phyloP scores from a whole-genome alignment of 2,888 invertebrate genomes.

The Rosalia funebris region DNA sequence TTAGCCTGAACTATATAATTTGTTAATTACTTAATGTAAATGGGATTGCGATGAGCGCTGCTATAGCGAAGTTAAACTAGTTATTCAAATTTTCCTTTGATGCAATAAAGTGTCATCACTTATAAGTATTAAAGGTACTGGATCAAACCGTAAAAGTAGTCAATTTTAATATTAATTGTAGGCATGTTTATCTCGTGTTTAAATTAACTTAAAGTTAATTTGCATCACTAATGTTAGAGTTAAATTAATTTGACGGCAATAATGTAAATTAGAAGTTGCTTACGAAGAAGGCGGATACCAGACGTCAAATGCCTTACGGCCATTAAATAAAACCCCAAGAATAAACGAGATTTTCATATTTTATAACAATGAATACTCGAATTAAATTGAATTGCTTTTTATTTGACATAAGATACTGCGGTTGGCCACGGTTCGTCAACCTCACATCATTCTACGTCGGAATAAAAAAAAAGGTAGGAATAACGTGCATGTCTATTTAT shows the following conservation, averaged over 20 bases:
- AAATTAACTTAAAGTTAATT: slow-evolving; percentile 55
- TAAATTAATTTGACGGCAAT: slow-evolving; percentile 57
- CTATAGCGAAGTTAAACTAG: not conserved
- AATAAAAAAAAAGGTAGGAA: slow-evolving; percentile 7
- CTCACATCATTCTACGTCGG: slow-evolving; percentile 19
- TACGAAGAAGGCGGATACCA: slow-evolving; percentile 13
- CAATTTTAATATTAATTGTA: slow-evolving; percentile 53
- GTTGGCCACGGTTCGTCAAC: slow-evolving; percentile 35
- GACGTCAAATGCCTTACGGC: slow-evolving; percentile 32
- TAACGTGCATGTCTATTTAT: slow-evolving; percentile 10
- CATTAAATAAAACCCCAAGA: slow-evolving; percentile 35
- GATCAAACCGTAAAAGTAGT: slow-evolving; percentile 43
- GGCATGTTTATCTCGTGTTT: slow-evolving; percentile 54
- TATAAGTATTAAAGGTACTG: slow-evolving; percentile 44
- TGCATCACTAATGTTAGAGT: slow-evolving; percentile 54
- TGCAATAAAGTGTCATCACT: slow-evolving; percentile 46
- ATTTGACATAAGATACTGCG: slow-evolving; percentile 36
- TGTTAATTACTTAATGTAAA: not conserved
- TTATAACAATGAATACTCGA: slow-evolving; percentile 42
- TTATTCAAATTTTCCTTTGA: not conserved
- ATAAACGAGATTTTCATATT: slow-evolving; percentile 47
- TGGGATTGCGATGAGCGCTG: slow-evolving; percentile 1
- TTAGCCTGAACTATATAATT: too few species aligned
- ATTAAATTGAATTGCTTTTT: slow-evolving; percentile 46
- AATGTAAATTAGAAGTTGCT: slow-evolving; percentile 51